These are phyloP conservation scores for Rhogogaster chlorosoma DNA, from an alignment of 2,888 invertebrate species.

Conservation along the genomic window DNA sequence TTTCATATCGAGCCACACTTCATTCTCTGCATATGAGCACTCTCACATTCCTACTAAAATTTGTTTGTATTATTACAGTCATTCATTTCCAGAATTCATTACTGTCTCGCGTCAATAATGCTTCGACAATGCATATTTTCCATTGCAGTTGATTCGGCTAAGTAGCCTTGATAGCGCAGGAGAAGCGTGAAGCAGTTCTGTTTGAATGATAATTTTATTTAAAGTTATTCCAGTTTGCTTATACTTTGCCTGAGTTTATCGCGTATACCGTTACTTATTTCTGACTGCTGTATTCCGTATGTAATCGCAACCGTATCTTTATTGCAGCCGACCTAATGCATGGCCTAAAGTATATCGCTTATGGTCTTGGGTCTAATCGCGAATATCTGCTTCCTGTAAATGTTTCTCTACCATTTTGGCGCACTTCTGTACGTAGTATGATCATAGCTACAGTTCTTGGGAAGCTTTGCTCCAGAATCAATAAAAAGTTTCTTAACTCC, in stretches of 20 bases:
- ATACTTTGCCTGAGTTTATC: not conserved
- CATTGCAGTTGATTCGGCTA: not conserved
- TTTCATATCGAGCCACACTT: no score
- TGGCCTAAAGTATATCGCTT: not conserved
- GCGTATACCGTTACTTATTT: not conserved
- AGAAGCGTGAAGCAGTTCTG: not conserved
- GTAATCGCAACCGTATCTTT: not conserved
- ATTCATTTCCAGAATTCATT: not conserved
- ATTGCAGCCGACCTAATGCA: not conserved
- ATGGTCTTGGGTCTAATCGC: not conserved
- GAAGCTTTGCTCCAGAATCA: not conserved
- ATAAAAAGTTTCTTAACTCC: not conserved
- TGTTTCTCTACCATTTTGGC: not conserved
- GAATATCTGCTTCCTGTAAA: not conserved
- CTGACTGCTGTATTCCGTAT: not conserved
- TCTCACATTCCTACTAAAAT: not conserved
- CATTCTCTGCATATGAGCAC: no score
- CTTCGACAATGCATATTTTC: not conserved
- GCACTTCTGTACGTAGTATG: not conserved
- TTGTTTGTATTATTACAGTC: not conserved
- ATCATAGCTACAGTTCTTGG: not conserved
- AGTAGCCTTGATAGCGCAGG: not conserved
- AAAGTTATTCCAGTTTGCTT: not conserved
- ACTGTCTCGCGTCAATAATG: not conserved
- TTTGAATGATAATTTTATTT: not conserved